Base-by-base conservation (phyloP, 2,113 vertebrate species). In the Stigmatopora argus region DNA sequence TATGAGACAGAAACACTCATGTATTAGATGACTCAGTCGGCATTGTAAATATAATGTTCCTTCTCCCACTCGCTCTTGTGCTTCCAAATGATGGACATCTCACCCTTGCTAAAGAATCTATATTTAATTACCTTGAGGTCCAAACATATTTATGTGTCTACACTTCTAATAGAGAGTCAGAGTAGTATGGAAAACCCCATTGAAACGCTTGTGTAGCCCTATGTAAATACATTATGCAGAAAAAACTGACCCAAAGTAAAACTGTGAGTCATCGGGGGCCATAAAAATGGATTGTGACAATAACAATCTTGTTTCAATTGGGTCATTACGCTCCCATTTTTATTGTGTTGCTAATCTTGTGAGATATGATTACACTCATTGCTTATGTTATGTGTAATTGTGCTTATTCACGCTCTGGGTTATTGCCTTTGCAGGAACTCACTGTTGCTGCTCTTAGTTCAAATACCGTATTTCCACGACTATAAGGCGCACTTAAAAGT, bases 121-220 rank as follows among this genome's bases (percentile, higher is more conserved):
- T 91, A 89, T 89, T 90, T 91, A 88, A 90, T 85, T 86, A 88
- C 82, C 85, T 85, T 85, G 77, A 85, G 86, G 79, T 68, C 84
- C 71, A 81, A 81, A 85, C 82, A 89, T 89, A 88, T 90, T 90
- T 86, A 87, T 86, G 83, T 79, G 77, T 75, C 78, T 84, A 84
- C 88, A 84, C 83, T 89, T 67, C 73, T 81, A 78, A 88, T 72
- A 64, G 71, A 71, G 74, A 78, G 75, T 68, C 73, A 23, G 52
- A 74, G 65, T 63, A 77, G 71, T 63, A 75, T 73, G 55, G 68
- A 73, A 71, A 73, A 64, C 64, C 74, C 74, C 72, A 77, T 74
- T 63, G 26, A 79, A 71, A 84, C 44, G 71, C 83, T 84, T 76
- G 73, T 75, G 81, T 79, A 83, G 78, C 70, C 61, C 65, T 73